phyloP scores from a whole-genome alignment of 2,113 vertebrate species.

The Daboia siamensis region DNA sequence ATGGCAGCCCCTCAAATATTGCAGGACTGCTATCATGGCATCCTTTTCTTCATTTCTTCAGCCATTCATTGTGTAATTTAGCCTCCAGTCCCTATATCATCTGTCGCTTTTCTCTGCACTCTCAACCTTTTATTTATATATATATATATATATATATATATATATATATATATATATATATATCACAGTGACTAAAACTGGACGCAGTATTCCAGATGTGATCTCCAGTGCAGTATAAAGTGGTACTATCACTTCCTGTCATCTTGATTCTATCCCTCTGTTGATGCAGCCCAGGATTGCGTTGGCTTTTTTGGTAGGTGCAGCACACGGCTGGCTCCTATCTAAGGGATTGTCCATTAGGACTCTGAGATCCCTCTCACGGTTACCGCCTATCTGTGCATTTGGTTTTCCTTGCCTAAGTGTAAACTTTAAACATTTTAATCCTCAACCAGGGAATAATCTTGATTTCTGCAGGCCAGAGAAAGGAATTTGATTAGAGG shows the following conservation, averaged over 20 bases:
- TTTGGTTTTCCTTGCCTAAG: background rate
- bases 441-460: background rate
- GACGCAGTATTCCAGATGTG: background rate
- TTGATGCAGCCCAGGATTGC: background rate
- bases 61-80: background rate
- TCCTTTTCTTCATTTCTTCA: no score
- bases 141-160: no score
- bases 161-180: no score
- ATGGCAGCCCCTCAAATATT: background rate
- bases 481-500: background rate
- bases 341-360: background rate
- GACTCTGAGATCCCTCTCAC: background rate
- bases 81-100: background rate
- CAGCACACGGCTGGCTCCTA: background rate
- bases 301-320: background rate
- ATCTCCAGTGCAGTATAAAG: background rate
- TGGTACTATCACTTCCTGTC: background rate
- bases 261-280: background rate
- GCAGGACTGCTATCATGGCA: no score
- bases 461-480: background rate
- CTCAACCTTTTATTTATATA: no score
- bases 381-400: background rate
- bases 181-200: background rate
- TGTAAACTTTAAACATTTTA: background rate
- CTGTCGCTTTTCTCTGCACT: no score